Base-by-base conservation (phyloP, 2,113 vertebrate species). In the Siphamia tubifer region DNA sequence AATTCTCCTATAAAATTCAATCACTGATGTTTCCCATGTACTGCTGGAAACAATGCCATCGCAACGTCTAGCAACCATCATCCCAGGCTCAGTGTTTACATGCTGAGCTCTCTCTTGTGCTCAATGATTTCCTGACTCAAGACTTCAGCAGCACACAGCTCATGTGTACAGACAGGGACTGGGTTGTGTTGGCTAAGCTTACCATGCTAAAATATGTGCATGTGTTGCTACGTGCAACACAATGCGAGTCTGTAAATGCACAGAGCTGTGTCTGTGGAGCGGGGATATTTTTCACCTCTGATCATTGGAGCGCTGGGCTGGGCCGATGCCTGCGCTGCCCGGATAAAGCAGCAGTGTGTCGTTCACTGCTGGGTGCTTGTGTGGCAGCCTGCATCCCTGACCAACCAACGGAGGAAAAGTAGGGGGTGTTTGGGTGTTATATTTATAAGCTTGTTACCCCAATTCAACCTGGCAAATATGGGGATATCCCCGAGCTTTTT, bases 221-320 rank as follows among this genome's bases (percentile, higher is more conserved):
- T 86, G 89, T 77, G 84, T 74, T 86, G 81, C 87, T 83, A 43
- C 16, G 75, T 55, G 77, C 72, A 20, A 82, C 84, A 90, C 86
- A 90, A 90, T 89, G 82, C 15, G 54, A 64, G 81, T 84, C 86
- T 90, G 87, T 90, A 64, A 83, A 82, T 68, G 86, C 79, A 90
- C 86, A 90, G 84, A 86, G 87, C 77, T 52, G 75, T 65, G 77
- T 84, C 89, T 90, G 89, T 90, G 74, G 68, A 76, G 76, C 24
- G 9, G 40, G 66, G 71, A 44, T 86, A 88, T 89, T 88, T 86
- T 84, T 64, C 36, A 57, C 79, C 71, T 83, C 57, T 79, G 84
- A 82, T 81, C 79, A 68, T 69, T 62, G 20, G 70, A 44, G 77
- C 45, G 73, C 68, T 32, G 78, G 83, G 66, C 72, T 49, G 87